Evolutionary conservation across 2,797 vertebrate genomes (phyloP).

Genomic region (Glossophaga mutica): DNA sequence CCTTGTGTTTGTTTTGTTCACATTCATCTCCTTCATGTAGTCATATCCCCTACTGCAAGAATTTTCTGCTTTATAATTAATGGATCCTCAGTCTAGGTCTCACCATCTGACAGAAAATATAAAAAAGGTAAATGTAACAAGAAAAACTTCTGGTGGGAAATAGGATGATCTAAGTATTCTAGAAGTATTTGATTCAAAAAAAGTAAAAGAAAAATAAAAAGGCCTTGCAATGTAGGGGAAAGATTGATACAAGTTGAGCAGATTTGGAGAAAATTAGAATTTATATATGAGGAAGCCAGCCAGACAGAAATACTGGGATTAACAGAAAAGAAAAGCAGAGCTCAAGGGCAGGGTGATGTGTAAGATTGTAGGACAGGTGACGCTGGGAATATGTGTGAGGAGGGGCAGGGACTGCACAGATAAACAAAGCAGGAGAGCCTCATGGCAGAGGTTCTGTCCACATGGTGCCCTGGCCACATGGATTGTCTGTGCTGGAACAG

Average conservation of each 20-base stretch:
- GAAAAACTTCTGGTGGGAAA: background rate
- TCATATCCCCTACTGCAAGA: background rate
- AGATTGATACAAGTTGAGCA: background rate
- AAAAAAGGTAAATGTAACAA: slow-evolving; percentile 14
- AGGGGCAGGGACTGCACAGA: background rate
- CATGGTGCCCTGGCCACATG: background rate
- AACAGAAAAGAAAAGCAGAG: background rate
- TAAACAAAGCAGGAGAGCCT: background rate
- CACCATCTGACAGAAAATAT: slow-evolving; percentile 34
- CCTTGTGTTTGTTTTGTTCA: background rate
- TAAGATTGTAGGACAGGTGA: background rate
- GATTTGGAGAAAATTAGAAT: background rate
- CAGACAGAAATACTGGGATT: background rate
- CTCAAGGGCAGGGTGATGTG: background rate
- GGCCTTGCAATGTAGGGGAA: background rate
- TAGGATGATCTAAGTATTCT: background rate
- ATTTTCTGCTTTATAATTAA: slow-evolving; percentile 29
- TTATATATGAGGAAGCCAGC: background rate
- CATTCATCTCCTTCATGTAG: background rate
- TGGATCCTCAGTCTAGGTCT: slow-evolving; percentile 10
- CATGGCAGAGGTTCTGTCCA: background rate
- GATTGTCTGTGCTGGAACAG: background rate
- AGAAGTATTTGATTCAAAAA: background rate
- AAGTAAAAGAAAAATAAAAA: background rate
- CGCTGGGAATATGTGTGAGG: background rate